These are phyloP conservation scores for Drosophila kambysellisi DNA, from an alignment of 2,888 invertebrate species.

Conservation along the genomic window DNA sequence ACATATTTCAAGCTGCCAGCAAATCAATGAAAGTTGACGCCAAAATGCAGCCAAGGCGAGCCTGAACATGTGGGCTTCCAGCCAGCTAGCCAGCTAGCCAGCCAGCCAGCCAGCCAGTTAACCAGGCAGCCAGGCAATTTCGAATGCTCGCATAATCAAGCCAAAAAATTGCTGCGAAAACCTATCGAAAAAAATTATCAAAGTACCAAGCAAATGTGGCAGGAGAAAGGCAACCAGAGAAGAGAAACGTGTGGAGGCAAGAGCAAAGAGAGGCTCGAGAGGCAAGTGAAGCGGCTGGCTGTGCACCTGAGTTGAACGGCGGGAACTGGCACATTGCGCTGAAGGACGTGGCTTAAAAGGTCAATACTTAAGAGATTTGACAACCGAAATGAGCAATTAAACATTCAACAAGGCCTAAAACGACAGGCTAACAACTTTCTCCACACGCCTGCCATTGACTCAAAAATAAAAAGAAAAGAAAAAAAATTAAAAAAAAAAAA, in stretches of 20 bases:
- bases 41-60: slow-evolving; percentile 39
- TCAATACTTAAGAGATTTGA: slow-evolving; percentile 50
- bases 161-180: slow-evolving; percentile 67
- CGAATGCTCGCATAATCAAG: slow-evolving; percentile 74
- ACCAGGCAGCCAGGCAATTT: slow-evolving; percentile 42
- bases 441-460: slow-evolving; percentile 47
- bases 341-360: slow-evolving; percentile 72
- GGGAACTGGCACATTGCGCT: slow-evolving; percentile 36
- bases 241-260: slow-evolving; percentile 8
- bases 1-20: slow-evolving; percentile 27
- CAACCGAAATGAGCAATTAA: slow-evolving; percentile 65
- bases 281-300: slow-evolving; percentile 9
- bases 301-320: slow-evolving; percentile 35
- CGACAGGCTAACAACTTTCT: slow-evolving; percentile 74
- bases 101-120: neutral
- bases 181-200: slow-evolving; percentile 51
- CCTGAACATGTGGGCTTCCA: slow-evolving; percentile 44
- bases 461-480: neutral
- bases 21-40: slow-evolving; percentile 69
- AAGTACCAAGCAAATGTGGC: slow-evolving; percentile 48
- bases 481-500: slow-evolving; percentile 1
- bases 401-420: slow-evolving; percentile 59
- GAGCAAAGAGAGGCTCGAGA: neutral
- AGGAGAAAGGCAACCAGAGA: slow-evolving; percentile 66
- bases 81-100: slow-evolving; percentile 7